Percentiles rank a stretch among this genome's conserved stretches.
These are phyloP conservation scores for Sarcophaga variegata DNA, from an alignment of 2,888 invertebrate species.

Conservation along the genomic window DNA sequence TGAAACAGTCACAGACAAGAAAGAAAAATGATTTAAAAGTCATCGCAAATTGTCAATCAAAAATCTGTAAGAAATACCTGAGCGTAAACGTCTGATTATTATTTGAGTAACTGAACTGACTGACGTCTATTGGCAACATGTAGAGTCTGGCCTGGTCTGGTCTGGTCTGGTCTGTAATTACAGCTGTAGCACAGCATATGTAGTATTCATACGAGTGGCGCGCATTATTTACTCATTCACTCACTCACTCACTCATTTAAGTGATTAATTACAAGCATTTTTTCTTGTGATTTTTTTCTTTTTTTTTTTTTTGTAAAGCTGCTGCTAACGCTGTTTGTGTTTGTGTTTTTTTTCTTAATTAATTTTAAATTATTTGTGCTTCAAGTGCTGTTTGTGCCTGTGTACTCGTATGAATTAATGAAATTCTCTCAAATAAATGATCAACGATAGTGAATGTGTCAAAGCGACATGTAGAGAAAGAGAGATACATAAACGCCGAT, in stretches of 20 bases:
- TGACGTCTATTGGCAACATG: not conserved
- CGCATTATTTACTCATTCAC: not conserved
- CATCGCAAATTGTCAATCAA: constrained; percentile 50
- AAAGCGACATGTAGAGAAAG: not conserved
- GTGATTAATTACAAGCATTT: constrained; percentile 16
- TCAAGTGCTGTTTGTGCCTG: not conserved
- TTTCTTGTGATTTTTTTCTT: not conserved
- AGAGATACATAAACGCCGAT: not conserved
- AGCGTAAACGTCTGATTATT: not conserved
- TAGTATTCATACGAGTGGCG: not conserved
- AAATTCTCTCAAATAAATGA: not conserved
- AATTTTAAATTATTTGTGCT: constrained; percentile 1
- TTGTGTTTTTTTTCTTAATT: not conserved
- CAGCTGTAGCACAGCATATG: no score
- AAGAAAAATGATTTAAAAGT: not conserved
- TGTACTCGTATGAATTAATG: not conserved
- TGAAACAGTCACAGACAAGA: not conserved
- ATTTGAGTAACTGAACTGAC: not conserved
- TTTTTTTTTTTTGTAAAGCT: not conserved
- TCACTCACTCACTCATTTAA: not conserved
- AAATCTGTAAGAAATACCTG: not conserved
- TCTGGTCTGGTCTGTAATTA: no score
- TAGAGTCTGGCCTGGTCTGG: no score
- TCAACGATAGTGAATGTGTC: not conserved
- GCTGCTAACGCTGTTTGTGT: not conserved